Evolutionary conservation across 2,797 vertebrate genomes (phyloP).

Genomic region (Hypotaenidia okinawae): DNA sequence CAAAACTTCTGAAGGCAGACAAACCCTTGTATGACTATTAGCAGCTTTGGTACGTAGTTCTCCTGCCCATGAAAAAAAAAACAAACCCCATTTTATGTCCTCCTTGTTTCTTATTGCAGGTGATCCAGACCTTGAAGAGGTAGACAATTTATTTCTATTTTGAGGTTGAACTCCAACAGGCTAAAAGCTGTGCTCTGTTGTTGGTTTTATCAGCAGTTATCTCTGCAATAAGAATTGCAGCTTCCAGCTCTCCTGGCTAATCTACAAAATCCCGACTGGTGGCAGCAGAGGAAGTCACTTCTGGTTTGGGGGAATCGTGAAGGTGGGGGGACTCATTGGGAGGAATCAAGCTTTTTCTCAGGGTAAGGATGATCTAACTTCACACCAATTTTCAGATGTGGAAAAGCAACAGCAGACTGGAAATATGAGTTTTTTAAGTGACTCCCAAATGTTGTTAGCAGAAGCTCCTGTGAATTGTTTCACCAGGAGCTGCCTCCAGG

Average conservation of each 20-base stretch:
- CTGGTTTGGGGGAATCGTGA: neutral
- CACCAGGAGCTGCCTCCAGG: neutral
- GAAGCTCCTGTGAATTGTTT: neutral
- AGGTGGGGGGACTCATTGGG: neutral
- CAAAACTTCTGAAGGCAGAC: neutral
- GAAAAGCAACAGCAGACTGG: neutral
- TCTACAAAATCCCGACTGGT: neutral
- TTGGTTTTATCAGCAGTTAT: neutral
- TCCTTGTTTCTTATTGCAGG: neutral
- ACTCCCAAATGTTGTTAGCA: neutral
- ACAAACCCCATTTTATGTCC: neutral
- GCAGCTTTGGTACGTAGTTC: neutral
- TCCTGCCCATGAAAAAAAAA: neutral
- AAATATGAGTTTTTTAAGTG: neutral
- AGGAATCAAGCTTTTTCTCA: neutral
- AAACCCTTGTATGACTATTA: neutral
- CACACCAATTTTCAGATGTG: neutral
- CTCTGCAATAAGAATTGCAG: neutral
- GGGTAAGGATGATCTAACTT: neutral
- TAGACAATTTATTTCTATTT: neutral
- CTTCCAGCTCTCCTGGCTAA: neutral
- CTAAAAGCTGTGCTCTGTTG: neutral
- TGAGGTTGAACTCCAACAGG: neutral
- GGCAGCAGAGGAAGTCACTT: neutral
- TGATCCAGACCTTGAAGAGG: neutral